These are phyloP conservation scores for Salvelinus fontinalis DNA, from an alignment of 2,113 vertebrate genomes.

Conservation along the genomic window DNA sequence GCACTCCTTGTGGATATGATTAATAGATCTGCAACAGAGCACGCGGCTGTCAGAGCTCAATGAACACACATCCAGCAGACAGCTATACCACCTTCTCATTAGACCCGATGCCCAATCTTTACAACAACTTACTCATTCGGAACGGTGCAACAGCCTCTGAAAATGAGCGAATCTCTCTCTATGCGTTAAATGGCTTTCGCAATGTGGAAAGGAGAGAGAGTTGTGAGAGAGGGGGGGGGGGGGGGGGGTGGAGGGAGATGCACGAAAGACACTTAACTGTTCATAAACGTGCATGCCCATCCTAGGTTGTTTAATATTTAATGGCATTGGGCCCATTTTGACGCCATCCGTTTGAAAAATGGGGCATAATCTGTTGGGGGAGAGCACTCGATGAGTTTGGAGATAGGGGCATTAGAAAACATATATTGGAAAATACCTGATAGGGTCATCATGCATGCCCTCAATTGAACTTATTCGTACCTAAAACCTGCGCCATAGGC, in stretches of 20 bases:
- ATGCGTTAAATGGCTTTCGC: slow-evolving; percentile 4
- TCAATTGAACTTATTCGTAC: too few species aligned
- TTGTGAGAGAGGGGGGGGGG: neutral
- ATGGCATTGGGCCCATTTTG: slow-evolving; percentile 57
- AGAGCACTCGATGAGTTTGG: slow-evolving; percentile 8
- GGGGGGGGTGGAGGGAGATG: slow-evolving; percentile 22
- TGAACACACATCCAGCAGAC: slow-evolving; percentile 78
- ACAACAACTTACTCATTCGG: slow-evolving; percentile 59
- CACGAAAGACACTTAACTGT: slow-evolving; percentile 34
- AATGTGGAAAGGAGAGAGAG: slow-evolving; percentile 13
- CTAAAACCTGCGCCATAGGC: too few species aligned
- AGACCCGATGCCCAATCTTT: slow-evolving; percentile 56
- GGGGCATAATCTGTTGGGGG: slow-evolving; percentile 39
- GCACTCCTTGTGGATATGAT: slow-evolving; percentile 85
- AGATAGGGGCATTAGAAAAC: neutral
- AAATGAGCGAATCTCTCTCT: slow-evolving; percentile 25
- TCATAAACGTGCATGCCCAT: slow-evolving; percentile 42
- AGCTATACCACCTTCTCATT: slow-evolving; percentile 73
- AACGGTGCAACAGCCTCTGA: slow-evolving; percentile 57
- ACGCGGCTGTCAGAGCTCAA: slow-evolving; percentile 80
- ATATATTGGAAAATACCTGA: neutral
- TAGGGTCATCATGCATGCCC: too few species aligned
- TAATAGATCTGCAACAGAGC: slow-evolving; percentile 84
- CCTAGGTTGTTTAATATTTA: slow-evolving; percentile 64
- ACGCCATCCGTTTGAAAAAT: slow-evolving; percentile 46